phyloP scores from a whole-genome alignment of 2,113 vertebrate genomes.

The Tragelaphus imberbis region DNA sequence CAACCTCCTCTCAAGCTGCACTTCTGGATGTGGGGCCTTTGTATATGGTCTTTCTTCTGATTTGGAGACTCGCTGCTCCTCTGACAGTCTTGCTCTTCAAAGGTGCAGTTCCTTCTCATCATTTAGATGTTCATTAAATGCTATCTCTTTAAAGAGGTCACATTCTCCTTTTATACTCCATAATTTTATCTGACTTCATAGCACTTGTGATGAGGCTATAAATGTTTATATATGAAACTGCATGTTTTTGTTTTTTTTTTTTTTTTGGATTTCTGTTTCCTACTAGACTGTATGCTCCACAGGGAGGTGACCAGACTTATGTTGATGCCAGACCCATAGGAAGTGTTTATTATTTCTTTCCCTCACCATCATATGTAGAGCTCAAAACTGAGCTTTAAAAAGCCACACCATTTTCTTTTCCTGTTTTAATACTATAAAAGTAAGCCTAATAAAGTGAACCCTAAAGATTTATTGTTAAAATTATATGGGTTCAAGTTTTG shows the following conservation, averaged over 20 bases:
- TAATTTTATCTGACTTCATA: neutral
- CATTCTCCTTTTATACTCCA: neutral
- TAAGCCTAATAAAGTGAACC: neutral
- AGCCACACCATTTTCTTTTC: neutral
- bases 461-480: neutral
- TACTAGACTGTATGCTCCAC: neutral
- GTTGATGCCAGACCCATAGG: neutral
- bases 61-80: neutral
- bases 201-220: neutral
- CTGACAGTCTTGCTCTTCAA: neutral
- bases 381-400: neutral
- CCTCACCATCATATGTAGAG: neutral
- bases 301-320: neutral
- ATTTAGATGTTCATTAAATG: neutral
- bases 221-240: neutral
- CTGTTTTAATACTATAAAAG: neutral
- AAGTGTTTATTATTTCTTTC: neutral
- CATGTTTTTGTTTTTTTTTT: accelerated
- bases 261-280: neutral
- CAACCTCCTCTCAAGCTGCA: neutral
- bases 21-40: neutral
- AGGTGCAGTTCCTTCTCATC: neutral
- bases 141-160: neutral
- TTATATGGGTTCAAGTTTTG: neutral
- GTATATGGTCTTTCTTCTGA: neutral